phyloP scores from a whole-genome alignment of 2,797 vertebrate genomes.

The Enteromius viviparus region DNA sequence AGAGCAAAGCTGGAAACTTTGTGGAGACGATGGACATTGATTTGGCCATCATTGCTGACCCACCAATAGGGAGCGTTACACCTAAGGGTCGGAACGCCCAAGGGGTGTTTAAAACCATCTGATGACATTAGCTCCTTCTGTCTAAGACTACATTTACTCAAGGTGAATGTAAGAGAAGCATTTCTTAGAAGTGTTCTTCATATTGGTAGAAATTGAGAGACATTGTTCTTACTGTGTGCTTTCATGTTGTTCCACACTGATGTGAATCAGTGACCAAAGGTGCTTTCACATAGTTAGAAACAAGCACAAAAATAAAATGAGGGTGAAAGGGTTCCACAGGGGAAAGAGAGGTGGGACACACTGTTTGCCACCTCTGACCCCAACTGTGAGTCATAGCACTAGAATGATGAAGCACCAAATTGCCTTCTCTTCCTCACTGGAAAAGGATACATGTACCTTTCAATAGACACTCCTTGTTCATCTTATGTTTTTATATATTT shows the following conservation, averaged over 20 bases:
- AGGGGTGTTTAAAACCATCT: background rate
- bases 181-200: background rate
- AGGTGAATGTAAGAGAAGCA: background rate
- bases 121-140: background rate
- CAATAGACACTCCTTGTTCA: background rate
- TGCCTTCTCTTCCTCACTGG: too few species aligned
- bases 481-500: background rate
- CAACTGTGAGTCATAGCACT: too few species aligned
- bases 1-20: background rate
- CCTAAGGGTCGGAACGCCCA: background rate
- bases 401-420: too few species aligned
- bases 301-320: too few species aligned
- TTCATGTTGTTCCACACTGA: too few species aligned
- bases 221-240: too few species aligned
- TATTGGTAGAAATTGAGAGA: too few species aligned
- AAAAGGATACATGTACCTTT: background rate
- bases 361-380: too few species aligned
- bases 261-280: too few species aligned
- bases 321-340: too few species aligned
- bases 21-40: background rate
- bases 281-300: too few species aligned
- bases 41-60: background rate
- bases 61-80: background rate
- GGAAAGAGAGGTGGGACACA: too few species aligned
- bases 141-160: background rate